phyloP scores from a whole-genome alignment of 2,797 vertebrate genomes.

The Chaetophractus vellerosus region DNA sequence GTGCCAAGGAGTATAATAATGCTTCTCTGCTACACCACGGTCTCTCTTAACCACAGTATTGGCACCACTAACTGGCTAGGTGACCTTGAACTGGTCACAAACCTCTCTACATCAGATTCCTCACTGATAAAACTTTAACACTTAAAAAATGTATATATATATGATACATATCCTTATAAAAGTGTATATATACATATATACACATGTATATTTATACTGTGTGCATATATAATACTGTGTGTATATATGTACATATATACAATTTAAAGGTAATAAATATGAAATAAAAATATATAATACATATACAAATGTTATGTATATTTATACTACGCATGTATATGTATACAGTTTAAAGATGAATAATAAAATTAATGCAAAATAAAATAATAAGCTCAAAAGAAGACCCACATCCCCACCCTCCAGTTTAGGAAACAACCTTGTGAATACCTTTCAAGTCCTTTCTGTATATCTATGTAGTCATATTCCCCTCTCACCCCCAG shows the following conservation, averaged over 20 bases:
- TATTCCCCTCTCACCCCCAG: rapidly evolving
- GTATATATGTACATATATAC: neutral
- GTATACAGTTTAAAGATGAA: neutral
- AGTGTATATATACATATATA: no score
- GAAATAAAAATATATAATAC: neutral
- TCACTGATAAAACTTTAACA: neutral
- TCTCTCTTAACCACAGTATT: neutral
- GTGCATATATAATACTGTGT: no score
- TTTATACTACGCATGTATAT: neutral
- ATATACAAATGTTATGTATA: neutral
- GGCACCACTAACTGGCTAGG: neutral
- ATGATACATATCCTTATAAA: neutral
- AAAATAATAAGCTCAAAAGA: neutral
- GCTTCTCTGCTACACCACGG: neutral
- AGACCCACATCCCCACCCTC: neutral
- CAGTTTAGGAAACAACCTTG: neutral
- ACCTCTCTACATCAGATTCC: neutral
- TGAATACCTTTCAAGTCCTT: neutral
- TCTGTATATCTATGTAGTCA: neutral
- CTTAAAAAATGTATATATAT: neutral
- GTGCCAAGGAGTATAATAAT: neutral
- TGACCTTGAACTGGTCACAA: neutral
- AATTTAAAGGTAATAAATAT: no score
- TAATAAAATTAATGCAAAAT: neutral
- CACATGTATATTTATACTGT: no score